Evolutionary conservation across 2,888 invertebrate genomes (phyloP), one percentile per base, ranked within the genome.

Genomic region (Strigamia crassipes): DNA sequence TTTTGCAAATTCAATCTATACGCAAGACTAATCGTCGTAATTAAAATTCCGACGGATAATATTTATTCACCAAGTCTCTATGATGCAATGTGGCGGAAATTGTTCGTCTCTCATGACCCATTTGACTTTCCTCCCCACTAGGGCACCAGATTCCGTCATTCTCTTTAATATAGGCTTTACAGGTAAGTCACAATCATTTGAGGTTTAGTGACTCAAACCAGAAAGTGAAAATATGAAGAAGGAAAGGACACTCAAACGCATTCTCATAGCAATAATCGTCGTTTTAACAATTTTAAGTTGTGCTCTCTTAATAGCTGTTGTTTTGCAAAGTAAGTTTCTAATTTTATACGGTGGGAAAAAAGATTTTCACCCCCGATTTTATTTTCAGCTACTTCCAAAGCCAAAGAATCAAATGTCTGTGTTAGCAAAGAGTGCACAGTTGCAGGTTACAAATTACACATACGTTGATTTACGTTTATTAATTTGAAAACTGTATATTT

Each of bases 51-150:
- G 12, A 12, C 23, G 61, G 1, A 66, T 23, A 66, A 1, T 66
- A 12, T 23, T 18, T 21, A 66, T 4, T 23, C 4, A 10, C 13
- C 12, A 23, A 66, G 18, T 18, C 8, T 66, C 23, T 18, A 8
- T 66, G 61, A 66, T 23, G 61, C 61, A 66, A 66, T 21, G 10
- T 66, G 23, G 61, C 61, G 61, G 61, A 66, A 66, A 66, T 66
- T 66, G 61, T 66, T 66, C 18, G 61, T 66, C 23, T 66, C 61
- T 66, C 61, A 21, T 66, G 61, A 66, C 61, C 61, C 61, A 66
- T 66, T 66, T 66, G 21, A n/a, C 21, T 66, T 66, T 66, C 61
- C 21, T 23, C 61, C 18, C 21, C 61, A 66, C 23, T 66, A 66
- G 61, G 61, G 61, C 61, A 66, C 21, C 2, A 21, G 61, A 23